Base-by-base conservation (phyloP, 1,140 invertebrate species). In the Zaprionus taronus region DNA sequence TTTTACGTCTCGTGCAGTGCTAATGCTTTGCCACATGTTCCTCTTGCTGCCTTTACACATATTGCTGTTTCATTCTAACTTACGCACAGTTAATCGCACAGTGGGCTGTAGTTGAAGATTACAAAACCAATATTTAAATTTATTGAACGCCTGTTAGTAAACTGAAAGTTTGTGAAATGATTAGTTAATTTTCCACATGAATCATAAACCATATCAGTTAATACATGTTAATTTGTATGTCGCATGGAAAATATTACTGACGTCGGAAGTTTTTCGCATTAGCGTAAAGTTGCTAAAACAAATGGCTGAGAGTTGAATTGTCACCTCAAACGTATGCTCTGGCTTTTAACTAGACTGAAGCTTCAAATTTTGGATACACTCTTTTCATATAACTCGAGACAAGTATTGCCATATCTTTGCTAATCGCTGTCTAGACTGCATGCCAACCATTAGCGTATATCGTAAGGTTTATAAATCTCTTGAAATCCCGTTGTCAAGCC, bases 381-480 rank as follows among this genome's bases (percentile, higher is more conserved):
- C 41, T 24, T 53, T 51, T 60, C 53, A 28, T 66, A 72, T 65
- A 72, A 24, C 68, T 72, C 31, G 62, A 61, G 22, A 15, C 56
- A 81, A 69, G 44, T 71, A 55, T 81, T 78, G 69, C 79, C 56
- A 68, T 62, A 65, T 36, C 41, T 58, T 72, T 68, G 77, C 77
- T 86, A 86, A 86, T 87, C 31, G 79, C 38, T 62, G 83, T 86
- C 83, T 86, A 86, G 83, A 86, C 83, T 80, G 63, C 57, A 73
- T 66, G 72, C 31, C 67, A 56, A 53, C 26, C 51, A 69, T 68
- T 34, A 24, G 5, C 2, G 34, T 31, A 64, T 74, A 58, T 36
- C 0, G 20, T 58, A 73, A 77, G 51, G 62, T 75, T 62, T 31
- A 65, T 66, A 67, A 44, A 14, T 63, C 9, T 36, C 56, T 49